phyloP scores from a whole-genome alignment of 2,888 invertebrate species.

The Nysson spinosus region DNA sequence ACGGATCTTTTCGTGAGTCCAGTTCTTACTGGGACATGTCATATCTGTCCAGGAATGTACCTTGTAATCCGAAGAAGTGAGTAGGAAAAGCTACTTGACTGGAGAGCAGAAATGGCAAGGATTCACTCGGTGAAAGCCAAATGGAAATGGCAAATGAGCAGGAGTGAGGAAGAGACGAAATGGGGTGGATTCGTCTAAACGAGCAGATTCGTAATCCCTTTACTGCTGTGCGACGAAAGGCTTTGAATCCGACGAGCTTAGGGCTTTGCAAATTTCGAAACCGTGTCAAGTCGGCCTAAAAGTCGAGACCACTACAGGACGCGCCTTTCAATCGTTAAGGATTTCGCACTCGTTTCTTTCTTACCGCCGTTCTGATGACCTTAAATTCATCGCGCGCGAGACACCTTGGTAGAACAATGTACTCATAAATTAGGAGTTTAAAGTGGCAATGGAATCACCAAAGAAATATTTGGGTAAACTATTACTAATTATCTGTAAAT shows the following conservation, averaged over 20 bases:
- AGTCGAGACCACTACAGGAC: conserved; percentile 40
- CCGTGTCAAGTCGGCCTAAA: conserved; percentile 57
- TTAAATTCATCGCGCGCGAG: too few species aligned
- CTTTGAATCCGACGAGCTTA: conserved; percentile 61
- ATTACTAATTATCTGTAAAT: too few species aligned
- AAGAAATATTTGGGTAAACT: too few species aligned
- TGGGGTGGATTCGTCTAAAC: conserved; percentile 46
- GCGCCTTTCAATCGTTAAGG: conserved; percentile 38
- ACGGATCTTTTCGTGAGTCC: neutral
- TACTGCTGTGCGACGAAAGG: conserved; percentile 45
- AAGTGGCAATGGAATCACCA: too few species aligned
- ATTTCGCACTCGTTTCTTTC: conserved; percentile 16
- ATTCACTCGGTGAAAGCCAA: neutral
- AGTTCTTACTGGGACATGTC: conserved; percentile 11
- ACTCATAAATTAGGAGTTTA: too few species aligned
- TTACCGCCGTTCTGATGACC: too few species aligned
- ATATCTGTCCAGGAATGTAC: conserved; percentile 17
- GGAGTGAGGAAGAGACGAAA: conserved; percentile 4
- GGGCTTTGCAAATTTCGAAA: conserved; percentile 54
- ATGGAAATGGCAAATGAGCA: neutral
- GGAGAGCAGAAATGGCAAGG: neutral
- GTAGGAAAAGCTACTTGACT: neutral
- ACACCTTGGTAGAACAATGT: too few species aligned
- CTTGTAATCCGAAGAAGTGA: conserved; percentile 22
- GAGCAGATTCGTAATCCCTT: conserved; percentile 55